Evolutionary conservation across 2,113 vertebrate genomes (phyloP).

Genomic region (Paramisgurnus dabryanus): DNA sequence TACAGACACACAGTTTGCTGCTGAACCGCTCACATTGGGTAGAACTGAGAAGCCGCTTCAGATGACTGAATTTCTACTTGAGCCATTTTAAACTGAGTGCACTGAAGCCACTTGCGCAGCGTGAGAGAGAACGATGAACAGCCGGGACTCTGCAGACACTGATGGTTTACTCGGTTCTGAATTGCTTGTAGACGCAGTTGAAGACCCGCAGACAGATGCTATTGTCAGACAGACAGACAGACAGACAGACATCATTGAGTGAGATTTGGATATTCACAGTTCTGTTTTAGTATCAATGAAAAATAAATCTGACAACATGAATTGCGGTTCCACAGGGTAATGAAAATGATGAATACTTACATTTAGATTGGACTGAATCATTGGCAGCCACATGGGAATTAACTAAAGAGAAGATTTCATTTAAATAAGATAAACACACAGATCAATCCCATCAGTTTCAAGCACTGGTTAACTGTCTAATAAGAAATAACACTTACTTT

Average conservation of each 20-base stretch:
- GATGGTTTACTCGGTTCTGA: slow-evolving; percentile 95
- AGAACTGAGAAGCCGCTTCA: slow-evolving; percentile 97
- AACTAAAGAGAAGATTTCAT: slow-evolving; percentile 73
- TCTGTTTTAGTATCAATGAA: too few relatives aligned
- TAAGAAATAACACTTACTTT: slow-evolving; percentile 79
- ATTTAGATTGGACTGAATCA: slow-evolving; percentile 98
- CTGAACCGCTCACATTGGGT: slow-evolving; percentile 81
- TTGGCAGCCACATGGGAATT: slow-evolving; percentile 99
- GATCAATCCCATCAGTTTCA: background rate
- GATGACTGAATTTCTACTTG: slow-evolving; percentile 99
- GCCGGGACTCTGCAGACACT: slow-evolving; percentile 84
- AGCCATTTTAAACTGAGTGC: slow-evolving; percentile 98
- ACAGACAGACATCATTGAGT: background rate
- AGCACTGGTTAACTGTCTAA: background rate
- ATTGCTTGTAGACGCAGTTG: slow-evolving; percentile 97
- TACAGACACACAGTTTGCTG: slow-evolving; percentile 10
- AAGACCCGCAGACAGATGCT: slow-evolving; percentile 96
- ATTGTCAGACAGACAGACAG: slow-evolving; percentile 2
- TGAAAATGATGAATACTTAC: slow-evolving; percentile 69
- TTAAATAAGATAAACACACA: background rate
- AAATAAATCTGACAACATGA: background rate
- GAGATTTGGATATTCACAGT: background rate
- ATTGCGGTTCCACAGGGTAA: background rate
- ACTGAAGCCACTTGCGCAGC: slow-evolving; percentile 96
- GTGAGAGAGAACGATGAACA: slow-evolving; percentile 80